Conservation (phyloP, 2,113 vertebrate genomes). For the Rhinolophus sinicus region DNA sequence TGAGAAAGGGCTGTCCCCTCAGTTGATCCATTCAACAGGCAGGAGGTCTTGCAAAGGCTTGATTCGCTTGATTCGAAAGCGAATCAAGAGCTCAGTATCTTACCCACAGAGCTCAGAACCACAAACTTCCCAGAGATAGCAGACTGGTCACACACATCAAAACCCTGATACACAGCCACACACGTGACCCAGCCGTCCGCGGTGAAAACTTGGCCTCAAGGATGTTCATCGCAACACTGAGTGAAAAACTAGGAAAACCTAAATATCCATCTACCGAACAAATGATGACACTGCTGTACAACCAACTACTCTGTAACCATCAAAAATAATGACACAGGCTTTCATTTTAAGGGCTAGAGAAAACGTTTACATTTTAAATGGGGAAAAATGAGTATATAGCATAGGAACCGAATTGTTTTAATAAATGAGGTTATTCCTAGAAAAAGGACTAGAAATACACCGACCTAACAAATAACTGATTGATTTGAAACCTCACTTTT, state of each 20-base stretch:
- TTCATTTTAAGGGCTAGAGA: background rate
- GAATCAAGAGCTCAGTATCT: no score
- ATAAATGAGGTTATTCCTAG: rapidly evolving
- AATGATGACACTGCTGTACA: rapidly evolving
- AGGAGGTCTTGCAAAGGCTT: background rate
- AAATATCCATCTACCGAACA: no score
- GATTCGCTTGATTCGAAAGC: no score
- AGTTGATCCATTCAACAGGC: background rate
- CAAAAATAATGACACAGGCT: rapidly evolving
- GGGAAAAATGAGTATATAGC: rapidly evolving
- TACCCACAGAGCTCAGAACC: background rate
- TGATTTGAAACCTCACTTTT: background rate
- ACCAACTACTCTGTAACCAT: rapidly evolving
- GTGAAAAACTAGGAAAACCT: background rate
- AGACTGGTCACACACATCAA: background rate
- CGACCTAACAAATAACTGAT: rapidly evolving
- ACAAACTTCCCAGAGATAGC: background rate
- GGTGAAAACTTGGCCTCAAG: background rate
- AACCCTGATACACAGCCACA: background rate
- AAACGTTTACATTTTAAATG: background rate
- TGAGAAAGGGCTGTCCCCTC: rapidly evolving
- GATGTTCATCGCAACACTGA: no score
- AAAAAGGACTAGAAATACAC: rapidly evolving
- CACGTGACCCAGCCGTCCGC: rapidly evolving
- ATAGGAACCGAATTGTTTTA: rapidly evolving